Evolutionary conservation across 2,113 vertebrate species (phyloP), one percentile per base, ranked within the genome.

Genomic region (Solea senegalensis): DNA sequence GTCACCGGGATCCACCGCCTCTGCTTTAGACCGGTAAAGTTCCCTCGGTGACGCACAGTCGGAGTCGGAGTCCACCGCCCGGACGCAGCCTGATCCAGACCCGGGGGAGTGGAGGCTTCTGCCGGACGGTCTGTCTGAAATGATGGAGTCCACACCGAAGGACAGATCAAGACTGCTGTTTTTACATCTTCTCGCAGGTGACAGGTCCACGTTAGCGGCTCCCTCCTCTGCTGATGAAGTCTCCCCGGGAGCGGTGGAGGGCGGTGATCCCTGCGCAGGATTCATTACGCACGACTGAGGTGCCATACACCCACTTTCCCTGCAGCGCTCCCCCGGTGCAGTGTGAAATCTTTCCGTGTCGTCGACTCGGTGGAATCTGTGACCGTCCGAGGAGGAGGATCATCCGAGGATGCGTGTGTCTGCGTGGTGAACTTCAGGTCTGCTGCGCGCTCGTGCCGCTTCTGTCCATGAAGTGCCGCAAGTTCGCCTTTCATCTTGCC

Each of bases 141-240:
- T 94, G 66, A 95, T 89, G 8, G 94, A 94, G 10, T 95, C 93
- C 67, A 96, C 94, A 40, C 95, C 95, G 81, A 95, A 95, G 14
- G 94, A 88, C 57, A 95, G 88, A 46, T 91, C 82, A 48, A 74
- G 60, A 50, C 74, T 76, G 78, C 89, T 92, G 72, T 3, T 75
- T 84, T 92, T 92, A 74, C 83, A 89, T 73, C 85, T 87, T 75
- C 86, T 88, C 50, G 74, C 81, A 43, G 85, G 64, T 48, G 88
- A 80, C 64, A 81, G 75, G 57, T 91, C 91, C 71, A 85, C 63
- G 49, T 80, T 83, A 2, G 65, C 13, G 48, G 62, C 71, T 60
- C 76, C 71, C 49, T 90, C 86, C 45, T 88, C 86, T 15, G 82
- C 86, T 15, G 82, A 72, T 48, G 84, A 80, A 55, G 74, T 76